These are phyloP conservation scores for Columba janthina DNA, from an alignment of 2,113 vertebrate species.

Conservation along the genomic window DNA sequence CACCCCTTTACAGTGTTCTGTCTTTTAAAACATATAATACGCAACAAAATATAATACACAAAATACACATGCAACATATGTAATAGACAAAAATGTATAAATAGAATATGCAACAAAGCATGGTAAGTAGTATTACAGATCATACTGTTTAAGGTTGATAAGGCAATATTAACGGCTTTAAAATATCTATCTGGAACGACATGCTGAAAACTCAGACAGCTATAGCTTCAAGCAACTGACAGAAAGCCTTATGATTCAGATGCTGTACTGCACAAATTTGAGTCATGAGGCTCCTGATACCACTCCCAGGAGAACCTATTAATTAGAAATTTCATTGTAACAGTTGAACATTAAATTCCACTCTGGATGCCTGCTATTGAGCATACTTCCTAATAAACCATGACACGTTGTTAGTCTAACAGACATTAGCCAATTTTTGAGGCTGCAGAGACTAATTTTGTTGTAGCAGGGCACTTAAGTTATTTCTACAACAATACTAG, in stretches of 20 bases:
- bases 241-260: constrained; percentile 63
- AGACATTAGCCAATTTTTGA: not conserved
- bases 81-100: not conserved
- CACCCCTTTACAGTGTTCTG: not conserved
- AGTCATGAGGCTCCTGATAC: constrained; percentile 40
- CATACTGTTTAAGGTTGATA: not conserved
- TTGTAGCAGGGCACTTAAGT: not conserved
- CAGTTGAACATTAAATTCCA: not conserved
- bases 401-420: not conserved
- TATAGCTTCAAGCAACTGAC: constrained; percentile 39
- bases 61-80: not conserved
- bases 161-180: not conserved
- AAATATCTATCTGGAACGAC: not conserved
- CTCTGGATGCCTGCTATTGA: not conserved
- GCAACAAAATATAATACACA: not conserved
- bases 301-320: constrained; percentile 44
- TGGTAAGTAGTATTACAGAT: constrained; percentile 5
- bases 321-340: constrained; percentile 47
- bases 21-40: not conserved
- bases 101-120: not conserved
- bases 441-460: not conserved
- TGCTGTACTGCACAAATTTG: constrained; percentile 35
- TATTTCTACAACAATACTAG: not conserved
- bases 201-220: constrained; percentile 58
- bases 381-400: not conserved